These are phyloP conservation scores for Mycalesis mineus DNA, from an alignment of 2,888 invertebrate species.

Conservation along the genomic window DNA sequence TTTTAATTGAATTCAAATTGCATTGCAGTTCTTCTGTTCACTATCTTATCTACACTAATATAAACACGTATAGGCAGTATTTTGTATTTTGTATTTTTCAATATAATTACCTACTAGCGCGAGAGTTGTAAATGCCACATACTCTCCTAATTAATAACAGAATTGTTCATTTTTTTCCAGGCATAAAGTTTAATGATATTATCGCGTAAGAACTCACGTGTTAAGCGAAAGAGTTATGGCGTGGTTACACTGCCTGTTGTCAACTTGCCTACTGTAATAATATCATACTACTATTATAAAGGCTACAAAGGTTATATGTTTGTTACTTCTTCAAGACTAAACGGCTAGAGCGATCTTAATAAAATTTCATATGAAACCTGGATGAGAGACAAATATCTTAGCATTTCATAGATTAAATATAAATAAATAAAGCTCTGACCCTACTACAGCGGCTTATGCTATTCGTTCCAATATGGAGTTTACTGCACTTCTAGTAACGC, in stretches of 20 bases:
- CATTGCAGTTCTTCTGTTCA: neutral
- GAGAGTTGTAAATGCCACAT: neutral
- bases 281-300: no score
- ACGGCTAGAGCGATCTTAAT: no score
- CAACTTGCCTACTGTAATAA: neutral
- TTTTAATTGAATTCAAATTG: neutral
- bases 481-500: no score
- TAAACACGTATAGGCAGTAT: no score
- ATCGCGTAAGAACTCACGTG: neutral
- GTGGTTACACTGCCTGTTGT: neutral
- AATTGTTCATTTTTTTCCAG: neutral
- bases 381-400: no score
- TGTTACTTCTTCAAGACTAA: no score
- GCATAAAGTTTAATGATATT: slow-evolving; percentile 1
- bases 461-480: no score
- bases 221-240: neutral
- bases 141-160: slow-evolving; percentile 2
- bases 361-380: no score
- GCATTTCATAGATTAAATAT: no score
- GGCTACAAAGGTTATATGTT: no score
- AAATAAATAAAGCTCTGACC: no score
- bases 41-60: neutral
- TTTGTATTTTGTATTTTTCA: neutral
- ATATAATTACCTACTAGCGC: neutral
- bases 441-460: no score